phyloP scores from a whole-genome alignment of 2,888 invertebrate genomes.

The Emesis castigata region DNA sequence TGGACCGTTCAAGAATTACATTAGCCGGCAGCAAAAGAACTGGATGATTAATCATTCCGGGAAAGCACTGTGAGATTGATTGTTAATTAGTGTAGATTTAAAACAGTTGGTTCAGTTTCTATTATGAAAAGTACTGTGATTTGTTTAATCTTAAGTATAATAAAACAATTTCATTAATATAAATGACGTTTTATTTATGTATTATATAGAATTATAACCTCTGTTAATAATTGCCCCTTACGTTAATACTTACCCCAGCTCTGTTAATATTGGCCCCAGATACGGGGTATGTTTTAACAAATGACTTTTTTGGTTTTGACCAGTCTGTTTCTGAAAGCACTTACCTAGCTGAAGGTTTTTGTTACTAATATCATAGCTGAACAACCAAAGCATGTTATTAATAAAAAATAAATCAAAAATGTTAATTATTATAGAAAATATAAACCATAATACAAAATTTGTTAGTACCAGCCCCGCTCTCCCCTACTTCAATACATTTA shows the following conservation, averaged over 20 bases:
- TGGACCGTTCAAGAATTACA: background rate
- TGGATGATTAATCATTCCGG: background rate
- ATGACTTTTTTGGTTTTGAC: background rate
- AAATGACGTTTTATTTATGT: background rate
- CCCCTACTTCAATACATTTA: too few relatives aligned
- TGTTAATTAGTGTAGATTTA: too few relatives aligned
- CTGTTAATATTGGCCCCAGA: conserved; percentile 34
- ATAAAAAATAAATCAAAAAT: background rate
- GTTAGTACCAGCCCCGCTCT: background rate
- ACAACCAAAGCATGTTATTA: background rate
- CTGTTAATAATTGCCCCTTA: conserved; percentile 15
- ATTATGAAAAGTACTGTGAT: too few relatives aligned
- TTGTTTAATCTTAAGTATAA: background rate
- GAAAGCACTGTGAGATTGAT: too few relatives aligned
- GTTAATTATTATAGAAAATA: background rate
- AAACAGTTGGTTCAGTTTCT: too few relatives aligned
- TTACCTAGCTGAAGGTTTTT: background rate
- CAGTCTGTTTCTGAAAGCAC: background rate
- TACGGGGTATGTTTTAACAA: conserved; percentile 29
- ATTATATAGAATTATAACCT: conserved; percentile 7
- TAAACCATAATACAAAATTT: background rate
- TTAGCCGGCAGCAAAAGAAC: background rate
- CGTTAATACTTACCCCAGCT: conserved; percentile 41
- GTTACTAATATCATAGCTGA: background rate
- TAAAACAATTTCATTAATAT: background rate